Conservation (phyloP, 2,888 invertebrate genomes). For the Thecophora atra region DNA sequence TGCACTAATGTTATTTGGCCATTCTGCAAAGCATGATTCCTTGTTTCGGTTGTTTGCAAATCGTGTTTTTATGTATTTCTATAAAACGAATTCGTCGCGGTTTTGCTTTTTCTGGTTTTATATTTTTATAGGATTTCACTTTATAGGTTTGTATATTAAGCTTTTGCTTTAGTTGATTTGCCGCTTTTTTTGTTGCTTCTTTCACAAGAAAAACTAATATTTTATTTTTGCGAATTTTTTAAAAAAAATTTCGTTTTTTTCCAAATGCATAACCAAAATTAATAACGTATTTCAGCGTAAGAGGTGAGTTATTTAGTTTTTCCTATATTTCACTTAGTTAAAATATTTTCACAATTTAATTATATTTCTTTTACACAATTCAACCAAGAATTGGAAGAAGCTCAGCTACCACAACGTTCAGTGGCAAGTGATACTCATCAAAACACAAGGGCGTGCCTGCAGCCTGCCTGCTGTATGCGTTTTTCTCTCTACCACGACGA, state of each 20-base stretch:
- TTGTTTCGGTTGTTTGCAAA: neutral
- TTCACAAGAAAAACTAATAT: neutral
- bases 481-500: slow-evolving; percentile 28
- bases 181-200: neutral
- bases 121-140: slow-evolving; percentile 19
- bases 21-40: slow-evolving; percentile 11
- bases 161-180: neutral
- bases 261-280: no score
- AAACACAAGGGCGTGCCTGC: slow-evolving; percentile 32
- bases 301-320: no score
- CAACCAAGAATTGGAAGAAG: neutral
- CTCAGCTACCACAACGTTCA: neutral
- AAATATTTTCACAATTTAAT: neutral
- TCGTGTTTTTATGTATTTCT: neutral
- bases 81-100: neutral
- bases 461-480: slow-evolving; percentile 6
- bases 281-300: no score
- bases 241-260: no score
- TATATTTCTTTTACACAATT: slow-evolving; percentile 18
- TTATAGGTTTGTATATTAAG: neutral
- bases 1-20: neutral
- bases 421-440: slow-evolving; percentile 16
- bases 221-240: neutral
- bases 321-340: neutral
- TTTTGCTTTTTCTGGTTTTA: neutral